Conservation (phyloP, 2,113 vertebrate species). For the Synodontis membranacea region DNA sequence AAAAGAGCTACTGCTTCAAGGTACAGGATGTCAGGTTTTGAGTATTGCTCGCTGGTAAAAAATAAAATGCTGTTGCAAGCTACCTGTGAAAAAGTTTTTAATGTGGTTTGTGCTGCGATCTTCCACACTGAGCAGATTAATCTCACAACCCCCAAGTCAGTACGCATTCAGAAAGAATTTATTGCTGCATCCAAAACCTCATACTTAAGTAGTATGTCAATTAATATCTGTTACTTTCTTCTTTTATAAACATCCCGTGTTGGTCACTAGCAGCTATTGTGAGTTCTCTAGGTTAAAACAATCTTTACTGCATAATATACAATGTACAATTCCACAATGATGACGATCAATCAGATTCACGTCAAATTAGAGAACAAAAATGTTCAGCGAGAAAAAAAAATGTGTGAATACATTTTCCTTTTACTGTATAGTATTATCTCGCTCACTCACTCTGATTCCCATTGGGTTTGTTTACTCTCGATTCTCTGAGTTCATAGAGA, state of each 20-base stretch:
- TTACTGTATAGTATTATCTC: not conserved
- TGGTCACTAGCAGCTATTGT: not conserved
- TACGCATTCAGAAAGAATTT: not conserved
- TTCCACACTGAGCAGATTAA: not conserved
- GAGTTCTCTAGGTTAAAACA: not conserved
- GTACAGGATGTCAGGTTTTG: not conserved
- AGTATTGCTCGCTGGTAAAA: not conserved
- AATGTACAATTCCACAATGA: not conserved
- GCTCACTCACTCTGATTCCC: not conserved
- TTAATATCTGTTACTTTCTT: not conserved
- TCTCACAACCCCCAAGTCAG: not conserved
- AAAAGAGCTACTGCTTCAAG: not conserved
- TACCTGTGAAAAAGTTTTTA: not conserved
- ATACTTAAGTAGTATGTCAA: not conserved
- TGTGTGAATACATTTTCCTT: not conserved
- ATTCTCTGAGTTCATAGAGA: not conserved
- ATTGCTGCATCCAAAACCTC: not conserved
- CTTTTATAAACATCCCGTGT: not conserved
- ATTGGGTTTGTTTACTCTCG: not conserved
- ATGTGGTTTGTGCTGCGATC: not conserved
- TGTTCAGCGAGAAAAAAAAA: not conserved
- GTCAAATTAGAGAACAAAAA: not conserved
- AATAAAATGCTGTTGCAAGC: not conserved
- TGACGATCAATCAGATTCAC: not conserved
- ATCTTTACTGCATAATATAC: not conserved